Conservation (phyloP, 2,888 invertebrate species). For the Pharmacophagus antenor region DNA sequence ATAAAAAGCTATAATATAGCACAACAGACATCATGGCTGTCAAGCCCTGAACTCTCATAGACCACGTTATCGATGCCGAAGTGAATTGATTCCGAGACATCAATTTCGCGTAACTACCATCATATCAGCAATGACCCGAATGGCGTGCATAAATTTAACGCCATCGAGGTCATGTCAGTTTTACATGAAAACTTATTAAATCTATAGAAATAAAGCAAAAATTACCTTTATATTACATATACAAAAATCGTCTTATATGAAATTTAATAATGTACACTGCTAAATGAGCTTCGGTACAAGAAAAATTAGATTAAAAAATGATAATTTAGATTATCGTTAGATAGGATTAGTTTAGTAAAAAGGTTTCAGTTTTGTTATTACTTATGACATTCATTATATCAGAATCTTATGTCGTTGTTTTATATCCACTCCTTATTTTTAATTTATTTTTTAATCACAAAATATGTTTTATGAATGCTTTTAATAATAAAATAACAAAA, state of each 20-base stretch:
- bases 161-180: slow-evolving; percentile 5
- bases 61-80: slow-evolving; percentile 29
- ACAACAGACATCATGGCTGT: neutral
- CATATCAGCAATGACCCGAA: slow-evolving; percentile 25
- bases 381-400: too few species aligned
- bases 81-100: slow-evolving; percentile 29
- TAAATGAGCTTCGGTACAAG: too few species aligned
- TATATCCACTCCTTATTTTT: too few species aligned
- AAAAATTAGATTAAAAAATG: too few species aligned
- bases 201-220: neutral
- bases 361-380: too few species aligned
- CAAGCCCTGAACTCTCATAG: slow-evolving; percentile 26
- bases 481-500: neutral
- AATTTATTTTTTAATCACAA: too few species aligned
- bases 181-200: neutral
- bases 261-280: too few species aligned
- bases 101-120: slow-evolving; percentile 18
- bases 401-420: too few species aligned
- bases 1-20: too few species aligned
- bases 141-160: slow-evolving; percentile 3
- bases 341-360: too few species aligned
- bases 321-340: too few species aligned
- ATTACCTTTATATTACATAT: neutral
- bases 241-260: too few species aligned
- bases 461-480: neutral